Evolutionary conservation across 1,140 invertebrate species (phyloP).

Genomic region (Tetragonula clypearis): DNA sequence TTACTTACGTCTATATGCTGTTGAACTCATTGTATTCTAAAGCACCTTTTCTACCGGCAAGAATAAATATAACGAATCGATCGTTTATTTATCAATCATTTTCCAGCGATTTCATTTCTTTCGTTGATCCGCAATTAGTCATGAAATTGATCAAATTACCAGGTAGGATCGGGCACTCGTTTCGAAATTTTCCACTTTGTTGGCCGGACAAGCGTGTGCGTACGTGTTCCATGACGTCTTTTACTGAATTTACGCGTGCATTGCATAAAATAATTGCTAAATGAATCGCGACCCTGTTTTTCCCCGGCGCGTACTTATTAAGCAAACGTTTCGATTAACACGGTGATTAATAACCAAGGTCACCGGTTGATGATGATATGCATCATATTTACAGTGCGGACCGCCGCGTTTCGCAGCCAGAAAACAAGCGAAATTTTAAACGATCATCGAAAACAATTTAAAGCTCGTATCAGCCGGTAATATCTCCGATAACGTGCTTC

Average conservation of each 20-base stretch:
- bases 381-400: constrained; percentile 43
- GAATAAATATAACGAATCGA: not conserved
- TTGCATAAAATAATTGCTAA: constrained; percentile 69
- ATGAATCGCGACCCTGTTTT: constrained; percentile 66
- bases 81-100: constrained; percentile 30
- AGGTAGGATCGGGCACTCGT: constrained; percentile 28
- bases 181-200: constrained; percentile 58
- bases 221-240: constrained; percentile 32
- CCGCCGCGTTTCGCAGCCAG: constrained; percentile 6
- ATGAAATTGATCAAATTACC: constrained; percentile 45
- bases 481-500: constrained; percentile 42
- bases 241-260: constrained; percentile 41
- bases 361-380: constrained; percentile 54
- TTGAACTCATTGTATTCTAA: too few species aligned
- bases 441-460: constrained; percentile 56
- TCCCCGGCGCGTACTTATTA: constrained; percentile 64
- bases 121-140: constrained; percentile 49
- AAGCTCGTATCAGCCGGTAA: constrained; percentile 30
- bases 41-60: not conserved
- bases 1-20: not conserved
- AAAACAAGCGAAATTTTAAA: constrained; percentile 49
- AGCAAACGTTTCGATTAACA: constrained; percentile 69
- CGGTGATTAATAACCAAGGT: constrained; percentile 68
- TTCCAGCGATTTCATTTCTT: constrained; percentile 4
- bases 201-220: not conserved